Base-by-base conservation (phyloP, 2,888 invertebrate species). In the Megamerina dolium region DNA sequence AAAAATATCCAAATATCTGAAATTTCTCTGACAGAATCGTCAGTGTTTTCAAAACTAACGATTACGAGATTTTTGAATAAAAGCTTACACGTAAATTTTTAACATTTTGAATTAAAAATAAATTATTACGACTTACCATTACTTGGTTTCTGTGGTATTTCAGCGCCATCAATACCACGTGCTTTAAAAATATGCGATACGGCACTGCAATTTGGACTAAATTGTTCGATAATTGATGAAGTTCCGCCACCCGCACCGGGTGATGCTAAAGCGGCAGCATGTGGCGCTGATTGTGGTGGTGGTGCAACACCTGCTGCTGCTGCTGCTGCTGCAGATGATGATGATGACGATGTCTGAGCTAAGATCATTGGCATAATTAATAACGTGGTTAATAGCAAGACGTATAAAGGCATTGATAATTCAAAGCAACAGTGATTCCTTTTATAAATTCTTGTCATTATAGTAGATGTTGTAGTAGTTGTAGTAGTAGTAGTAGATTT, bases 91-190 rank as follows among this genome's bases (percentile, higher is more conserved):
- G n/a, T n/a, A n/a, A n/a, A n/a, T n/a, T n/a, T n/a, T n/a, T n/a
- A n/a, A n/a, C n/a, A n/a, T n/a, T n/a, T n/a, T n/a, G n/a, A n/a
- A n/a, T n/a, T n/a, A n/a, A n/a, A n/a, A n/a, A n/a, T n/a, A n/a
- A n/a, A n/a, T n/a, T n/a, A n/a, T n/a, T 37, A 34, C 10, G 14
- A 68, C 75, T 74, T 58, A 75, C 76, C 75, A 62, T 74, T 72
- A 42, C 73, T 71, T 17, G 75, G 73, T 45, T 74, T 75, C 57
- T 71, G 73, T 10, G 75, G 75, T 57, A 76, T 74, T 36, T 75
- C 75, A 26, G 64, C 69, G 42, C 63, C 59, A 48, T 73, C 73
- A 53, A 75, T 75, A 43, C 76, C 75, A 45, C 74, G 70, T 13
- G 67, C 58, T 58, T 73, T 73, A 51, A 75, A 75, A 45, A 75